phyloP scores from a whole-genome alignment of 1,140 invertebrate genomes.

The Prorops nasuta region DNA sequence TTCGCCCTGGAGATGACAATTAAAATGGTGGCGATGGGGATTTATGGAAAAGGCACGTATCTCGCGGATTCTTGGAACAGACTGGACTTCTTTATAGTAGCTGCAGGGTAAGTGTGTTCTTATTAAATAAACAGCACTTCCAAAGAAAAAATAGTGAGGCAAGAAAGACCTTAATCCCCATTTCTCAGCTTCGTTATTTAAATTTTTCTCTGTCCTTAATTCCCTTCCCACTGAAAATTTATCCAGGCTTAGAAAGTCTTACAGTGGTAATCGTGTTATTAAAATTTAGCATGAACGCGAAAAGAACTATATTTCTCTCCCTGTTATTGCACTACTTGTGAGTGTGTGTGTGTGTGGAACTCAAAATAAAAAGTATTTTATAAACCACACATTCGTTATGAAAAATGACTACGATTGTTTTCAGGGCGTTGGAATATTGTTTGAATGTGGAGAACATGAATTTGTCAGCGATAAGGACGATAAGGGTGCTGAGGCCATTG shows the following conservation, averaged over 20 bases:
- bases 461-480: slow-evolving; percentile 95
- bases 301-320: neutral
- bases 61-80: slow-evolving; percentile 98
- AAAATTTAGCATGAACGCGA: too few relatives aligned
- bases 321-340: too few relatives aligned
- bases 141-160: too few relatives aligned
- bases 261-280: too few relatives aligned
- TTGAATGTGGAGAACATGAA: slow-evolving; percentile 97
- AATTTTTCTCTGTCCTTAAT: too few relatives aligned
- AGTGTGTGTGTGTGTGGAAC: too few relatives aligned
- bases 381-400: neutral
- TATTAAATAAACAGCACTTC: too few relatives aligned
- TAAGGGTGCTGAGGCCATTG: slow-evolving; percentile 92
- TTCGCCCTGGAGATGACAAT: slow-evolving; percentile 96
- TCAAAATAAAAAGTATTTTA: neutral
- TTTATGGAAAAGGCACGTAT: slow-evolving; percentile 91
- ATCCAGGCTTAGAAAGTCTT: too few relatives aligned
- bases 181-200: too few relatives aligned
- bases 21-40: slow-evolving; percentile 99
- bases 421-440: slow-evolving; percentile 89
- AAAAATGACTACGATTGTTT: slow-evolving; percentile 46
- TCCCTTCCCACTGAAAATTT: too few relatives aligned
- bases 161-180: too few relatives aligned
- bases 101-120: slow-evolving; percentile 77
- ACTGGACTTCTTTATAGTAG: slow-evolving; percentile 97